Evolutionary conservation across 1,140 invertebrate genomes (phyloP), one percentile per base, ranked within the genome.

Genomic region (Drosophila equinoxialis): DNA sequence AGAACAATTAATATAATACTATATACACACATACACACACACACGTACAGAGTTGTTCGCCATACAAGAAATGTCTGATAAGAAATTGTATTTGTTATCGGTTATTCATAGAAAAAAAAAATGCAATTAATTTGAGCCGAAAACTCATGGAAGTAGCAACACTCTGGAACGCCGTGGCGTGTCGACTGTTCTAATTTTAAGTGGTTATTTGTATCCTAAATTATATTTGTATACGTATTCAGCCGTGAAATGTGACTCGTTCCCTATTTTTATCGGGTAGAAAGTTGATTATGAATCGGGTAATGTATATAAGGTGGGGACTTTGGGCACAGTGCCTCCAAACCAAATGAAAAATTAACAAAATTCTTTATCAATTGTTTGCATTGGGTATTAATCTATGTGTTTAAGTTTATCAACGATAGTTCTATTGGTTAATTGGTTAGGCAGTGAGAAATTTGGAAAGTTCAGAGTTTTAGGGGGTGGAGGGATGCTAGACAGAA

Each of bases 81-180:
- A 51, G 45, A 20, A 48, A 51, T 51, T 14, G n/a, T 51, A 48
- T 51, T 51, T 23, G 45, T 51, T 51, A 51, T 51, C 45, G 45
- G 45, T 51, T 51, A 51, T 51, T n/a, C n/a, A 51, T 20, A 10
- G 20, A 20, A 51, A 51, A 51, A 63, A 51, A 51, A 63, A 63
- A 68, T 71, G 63, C 72, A 74, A 71, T 68, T 70, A 13, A 23
- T 61, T 65, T 33, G 51, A 26, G 45, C 20, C 45, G 45, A 51
- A 51, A 51, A 51, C 45, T 51, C 17, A 20, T 51, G 17, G 17
- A 51, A 51, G 5, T n/a, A 51, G 10, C 45, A 51, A 51, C 17
- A 51, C 30, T 6, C 30, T 30, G 30, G 30, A 30, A 30, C 30
- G 30, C 0, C 30, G n/a, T 51, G 45, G 17, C 17, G 45, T 20